Evolutionary conservation across 2,797 vertebrate species (phyloP).

Genomic region (Serranus cabrilla): DNA sequence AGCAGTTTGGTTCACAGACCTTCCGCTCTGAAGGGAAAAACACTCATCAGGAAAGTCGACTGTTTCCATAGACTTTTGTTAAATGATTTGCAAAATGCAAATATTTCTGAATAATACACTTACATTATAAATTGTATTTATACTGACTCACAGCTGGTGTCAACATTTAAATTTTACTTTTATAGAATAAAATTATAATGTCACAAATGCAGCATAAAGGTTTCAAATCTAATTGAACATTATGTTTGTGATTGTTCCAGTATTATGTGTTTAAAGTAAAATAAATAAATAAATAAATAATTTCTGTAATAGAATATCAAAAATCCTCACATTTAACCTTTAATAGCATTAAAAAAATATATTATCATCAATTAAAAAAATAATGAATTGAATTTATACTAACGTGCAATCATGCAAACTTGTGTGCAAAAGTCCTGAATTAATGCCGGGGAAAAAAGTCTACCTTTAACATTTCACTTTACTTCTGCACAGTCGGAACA

Average conservation of each 20-base stretch:
- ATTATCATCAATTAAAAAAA: background rate
- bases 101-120: background rate
- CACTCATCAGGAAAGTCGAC: constrained; percentile 1
- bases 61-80: background rate
- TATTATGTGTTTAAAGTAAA: background rate
- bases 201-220: background rate
- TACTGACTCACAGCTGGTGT: background rate
- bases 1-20: background rate
- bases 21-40: constrained; percentile 1
- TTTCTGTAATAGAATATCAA: background rate
- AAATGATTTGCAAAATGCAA: background rate
- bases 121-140: background rate
- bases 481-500: constrained; percentile 70
- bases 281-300: no score
- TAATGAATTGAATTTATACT: background rate
- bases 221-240: background rate
- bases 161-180: background rate
- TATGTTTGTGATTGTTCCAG: background rate
- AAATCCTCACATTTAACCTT: background rate
- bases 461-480: constrained; percentile 58
- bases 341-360: background rate
- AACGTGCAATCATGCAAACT: constrained; percentile 10
- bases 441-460: constrained; percentile 21
- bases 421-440: constrained; percentile 12
- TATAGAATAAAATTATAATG: background rate